Evolutionary conservation across 2,797 vertebrate genomes (phyloP), one percentile per base, ranked within the genome.

Genomic region (Crenichthys baileyi): DNA sequence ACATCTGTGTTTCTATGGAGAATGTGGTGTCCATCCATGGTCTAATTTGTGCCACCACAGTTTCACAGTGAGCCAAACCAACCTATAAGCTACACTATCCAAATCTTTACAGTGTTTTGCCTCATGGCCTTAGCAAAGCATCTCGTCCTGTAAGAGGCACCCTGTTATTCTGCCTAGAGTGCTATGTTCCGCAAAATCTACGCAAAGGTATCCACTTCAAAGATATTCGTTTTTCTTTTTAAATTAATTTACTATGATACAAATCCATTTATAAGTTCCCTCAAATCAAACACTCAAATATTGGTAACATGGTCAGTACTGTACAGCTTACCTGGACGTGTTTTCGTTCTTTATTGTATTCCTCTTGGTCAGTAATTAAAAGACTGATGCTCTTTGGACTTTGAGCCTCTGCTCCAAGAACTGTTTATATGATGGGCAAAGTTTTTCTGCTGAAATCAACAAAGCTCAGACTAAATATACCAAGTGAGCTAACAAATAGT

Each of bases 391-490:
- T 68, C 65, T 44, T 68, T 46, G 20, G 36, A 24, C 65, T 68
- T 68, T 24, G 22, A 68, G 65, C 65, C 46, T 68, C 39, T 22
- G 65, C 41, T 68, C 65, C 22, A 68, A 7, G 65, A 46, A 44
- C 65, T 68, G 39, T 46, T n/a, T 68, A n/a, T 44, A n/a, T n/a
- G 39, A 68, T 44, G 65, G 26, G 41, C 3, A 68, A 44, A 39
- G 41, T 68, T 68, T 68, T 46, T 68, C 41, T 46, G 39, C 39
- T 68, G 20, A 68, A 68, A 68, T 68, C n/a, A n/a, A 68, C 18
- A 68, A 68, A 68, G 65, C 41, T 39, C 7, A 1, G 29, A 31
- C 7, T 65, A 12, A 65, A 63, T 29, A 61, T 55, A 55, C 4
- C 8, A 61, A 15, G 1, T 58, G 7, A n/a, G 24, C 56, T 61